Evolutionary conservation across 2,113 vertebrate species (phyloP).

Genomic region (Daphoenositta chrysoptera): DNA sequence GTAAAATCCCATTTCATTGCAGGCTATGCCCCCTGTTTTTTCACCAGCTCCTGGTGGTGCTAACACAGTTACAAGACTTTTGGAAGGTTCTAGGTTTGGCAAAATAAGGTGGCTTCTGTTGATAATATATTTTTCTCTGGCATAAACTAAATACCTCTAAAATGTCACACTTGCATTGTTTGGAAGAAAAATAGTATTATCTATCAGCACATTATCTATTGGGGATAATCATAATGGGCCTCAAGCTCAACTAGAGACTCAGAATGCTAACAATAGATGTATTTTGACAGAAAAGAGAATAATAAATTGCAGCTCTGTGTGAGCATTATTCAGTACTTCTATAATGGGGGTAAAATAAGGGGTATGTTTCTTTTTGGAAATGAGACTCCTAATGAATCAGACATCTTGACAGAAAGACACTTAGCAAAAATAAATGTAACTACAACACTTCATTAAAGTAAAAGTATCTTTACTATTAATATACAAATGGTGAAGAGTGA

Average conservation of each 20-base stretch:
- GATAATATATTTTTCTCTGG: neutral
- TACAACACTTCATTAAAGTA: conserved; percentile 77
- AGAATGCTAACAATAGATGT: neutral
- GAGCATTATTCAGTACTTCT: neutral
- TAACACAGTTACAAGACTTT: neutral
- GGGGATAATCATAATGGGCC: neutral
- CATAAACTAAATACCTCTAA: neutral
- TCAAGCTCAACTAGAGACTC: neutral
- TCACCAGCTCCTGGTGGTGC: neutral
- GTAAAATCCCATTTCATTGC: neutral
- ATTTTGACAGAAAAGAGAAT: conserved; percentile 30
- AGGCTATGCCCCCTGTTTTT: neutral
- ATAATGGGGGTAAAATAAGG: neutral
- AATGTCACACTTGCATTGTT: neutral
- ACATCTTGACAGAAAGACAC: neutral
- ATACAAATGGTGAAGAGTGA: conserved; percentile 83
- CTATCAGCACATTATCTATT: neutral
- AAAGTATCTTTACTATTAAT: conserved; percentile 84
- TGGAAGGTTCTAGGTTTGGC: neutral
- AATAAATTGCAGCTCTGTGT: neutral
- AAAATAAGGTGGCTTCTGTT: neutral
- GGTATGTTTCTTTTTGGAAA: neutral
- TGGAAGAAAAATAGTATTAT: neutral
- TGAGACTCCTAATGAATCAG: neutral
- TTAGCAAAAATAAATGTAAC: conserved; percentile 66